phyloP scores from a whole-genome alignment of 2,888 invertebrate genomes.

The Apamea anceps region DNA sequence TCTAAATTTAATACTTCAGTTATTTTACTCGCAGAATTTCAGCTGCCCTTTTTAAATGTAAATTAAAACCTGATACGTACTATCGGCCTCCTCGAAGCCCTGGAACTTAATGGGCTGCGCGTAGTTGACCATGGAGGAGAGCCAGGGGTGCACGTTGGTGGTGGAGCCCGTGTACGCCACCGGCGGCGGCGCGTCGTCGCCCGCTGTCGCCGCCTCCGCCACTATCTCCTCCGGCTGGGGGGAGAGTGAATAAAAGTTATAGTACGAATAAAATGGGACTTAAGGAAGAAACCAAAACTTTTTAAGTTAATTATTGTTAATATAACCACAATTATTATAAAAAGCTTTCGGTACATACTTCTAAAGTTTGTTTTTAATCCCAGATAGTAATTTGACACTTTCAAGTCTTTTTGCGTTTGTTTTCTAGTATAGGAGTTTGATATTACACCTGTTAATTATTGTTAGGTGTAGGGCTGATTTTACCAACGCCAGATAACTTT shows the following conservation, averaged over 20 bases:
- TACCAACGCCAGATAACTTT: no score
- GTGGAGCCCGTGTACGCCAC: conserved; percentile 98
- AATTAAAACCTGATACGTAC: conserved; percentile 74
- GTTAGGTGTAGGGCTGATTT: no score
- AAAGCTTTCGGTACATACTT: background rate
- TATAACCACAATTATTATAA: background rate
- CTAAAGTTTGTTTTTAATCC: no score
- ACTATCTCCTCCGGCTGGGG: conserved; percentile 88
- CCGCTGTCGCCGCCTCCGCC: conserved; percentile 91
- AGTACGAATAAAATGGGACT: background rate
- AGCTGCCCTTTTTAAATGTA: no score
- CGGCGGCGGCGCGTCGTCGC: conserved; percentile 92
- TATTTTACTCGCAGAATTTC: no score
- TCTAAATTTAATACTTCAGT: no score
- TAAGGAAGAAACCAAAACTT: background rate
- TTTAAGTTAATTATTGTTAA: no score
- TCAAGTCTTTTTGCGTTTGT: no score
- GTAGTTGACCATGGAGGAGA: conserved; percentile 99
- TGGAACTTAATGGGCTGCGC: conserved; percentile 99
- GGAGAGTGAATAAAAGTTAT: background rate
- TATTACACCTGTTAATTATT: no score
- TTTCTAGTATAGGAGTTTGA: no score
- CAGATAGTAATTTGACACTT: no score
- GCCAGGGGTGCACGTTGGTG: conserved; percentile 99
- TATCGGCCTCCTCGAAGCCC: conserved; percentile 98